These are phyloP conservation scores for Fratercula arctica DNA, from an alignment of 2,797 vertebrate genomes.

Conservation along the genomic window DNA sequence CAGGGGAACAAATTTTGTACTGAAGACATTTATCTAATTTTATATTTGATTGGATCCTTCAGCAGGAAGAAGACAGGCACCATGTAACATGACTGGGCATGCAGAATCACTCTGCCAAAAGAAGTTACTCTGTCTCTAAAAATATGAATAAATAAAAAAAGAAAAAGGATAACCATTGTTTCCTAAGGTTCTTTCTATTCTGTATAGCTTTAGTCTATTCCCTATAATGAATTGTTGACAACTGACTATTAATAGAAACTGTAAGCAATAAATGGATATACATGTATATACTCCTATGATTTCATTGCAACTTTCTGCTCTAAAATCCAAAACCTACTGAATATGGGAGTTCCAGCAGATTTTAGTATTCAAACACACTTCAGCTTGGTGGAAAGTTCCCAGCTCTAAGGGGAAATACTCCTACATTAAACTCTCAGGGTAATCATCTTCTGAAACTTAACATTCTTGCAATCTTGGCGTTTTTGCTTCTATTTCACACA, in stretches of 20 bases:
- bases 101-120: background rate
- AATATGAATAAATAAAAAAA: background rate
- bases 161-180: background rate
- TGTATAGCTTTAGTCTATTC: background rate
- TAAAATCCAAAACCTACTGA: constrained; percentile 8
- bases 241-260: background rate
- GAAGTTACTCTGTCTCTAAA: background rate
- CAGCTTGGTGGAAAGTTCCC: background rate
- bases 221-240: background rate
- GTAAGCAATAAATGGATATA: background rate
- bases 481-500: background rate
- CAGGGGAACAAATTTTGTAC: background rate
- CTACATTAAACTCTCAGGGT: background rate
- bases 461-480: background rate
- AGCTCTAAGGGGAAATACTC: background rate
- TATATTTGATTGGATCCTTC: background rate
- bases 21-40: background rate
- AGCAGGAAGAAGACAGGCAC: background rate
- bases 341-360: background rate
- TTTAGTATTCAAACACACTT: background rate
- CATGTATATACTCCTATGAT: background rate
- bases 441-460: background rate
- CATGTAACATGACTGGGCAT: background rate
- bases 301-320: background rate
- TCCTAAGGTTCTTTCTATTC: background rate